Percentiles rank a stretch among this genome's conserved stretches.
Conservation (phyloP, 1,140 invertebrate genomes). For the Apis cerana region DNA sequence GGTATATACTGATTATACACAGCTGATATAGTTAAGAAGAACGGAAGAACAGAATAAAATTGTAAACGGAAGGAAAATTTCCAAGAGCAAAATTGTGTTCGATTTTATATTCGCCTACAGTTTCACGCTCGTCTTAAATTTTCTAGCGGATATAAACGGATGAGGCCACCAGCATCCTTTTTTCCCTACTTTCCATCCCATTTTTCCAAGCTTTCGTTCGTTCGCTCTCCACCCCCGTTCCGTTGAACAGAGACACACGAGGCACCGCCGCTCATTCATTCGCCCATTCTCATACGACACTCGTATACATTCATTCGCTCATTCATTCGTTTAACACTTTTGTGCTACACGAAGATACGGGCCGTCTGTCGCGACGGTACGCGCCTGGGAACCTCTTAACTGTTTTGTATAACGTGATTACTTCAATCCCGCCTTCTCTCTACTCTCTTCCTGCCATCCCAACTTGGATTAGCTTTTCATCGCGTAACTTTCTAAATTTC, state of each 20-base stretch:
- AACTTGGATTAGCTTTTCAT: background rate
- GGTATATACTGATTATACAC: no score
- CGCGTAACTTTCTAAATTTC: no score
- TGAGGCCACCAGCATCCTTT: background rate
- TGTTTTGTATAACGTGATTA: constrained; percentile 78
- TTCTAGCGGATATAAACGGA: no score
- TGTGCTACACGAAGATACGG: constrained; percentile 76
- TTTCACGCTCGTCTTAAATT: no score
- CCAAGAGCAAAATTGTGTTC: no score
- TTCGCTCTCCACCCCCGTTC: constrained; percentile 24
- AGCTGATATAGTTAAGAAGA: no score
- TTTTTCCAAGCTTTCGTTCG: constrained; percentile 22
- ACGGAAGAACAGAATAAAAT: no score
- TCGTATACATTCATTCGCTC: constrained; percentile 45
- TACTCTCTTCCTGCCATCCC: background rate
- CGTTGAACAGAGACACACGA: constrained; percentile 41
- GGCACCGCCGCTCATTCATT: constrained; percentile 69
- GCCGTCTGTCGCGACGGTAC: constrained; percentile 60
- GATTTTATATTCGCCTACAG: no score
- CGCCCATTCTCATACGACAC: constrained; percentile 68
- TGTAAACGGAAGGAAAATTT: no score
- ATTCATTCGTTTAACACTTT: constrained; percentile 80
- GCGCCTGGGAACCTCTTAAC: constrained; percentile 75
- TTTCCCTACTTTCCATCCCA: constrained; percentile 34
- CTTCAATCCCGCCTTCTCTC: constrained; percentile 55